Evolutionary conservation across 2,113 vertebrate species (phyloP).

Genomic region (Pseudorectes ferrugineus): DNA sequence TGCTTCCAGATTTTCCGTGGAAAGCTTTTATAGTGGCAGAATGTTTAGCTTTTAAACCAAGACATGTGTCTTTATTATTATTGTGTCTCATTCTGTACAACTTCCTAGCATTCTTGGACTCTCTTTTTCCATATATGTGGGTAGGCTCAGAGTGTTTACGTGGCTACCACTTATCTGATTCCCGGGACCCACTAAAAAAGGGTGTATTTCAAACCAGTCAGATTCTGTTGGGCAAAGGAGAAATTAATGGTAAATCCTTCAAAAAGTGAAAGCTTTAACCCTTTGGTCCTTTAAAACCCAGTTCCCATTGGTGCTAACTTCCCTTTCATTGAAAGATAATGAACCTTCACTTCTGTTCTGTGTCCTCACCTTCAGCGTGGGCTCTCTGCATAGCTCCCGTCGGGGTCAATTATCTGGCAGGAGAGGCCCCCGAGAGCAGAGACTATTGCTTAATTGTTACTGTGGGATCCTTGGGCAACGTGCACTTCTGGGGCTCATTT

Average conservation of each 20-base stretch:
- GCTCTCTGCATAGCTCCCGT: constrained; percentile 35
- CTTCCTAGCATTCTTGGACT: not conserved
- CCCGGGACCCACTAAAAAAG: not conserved
- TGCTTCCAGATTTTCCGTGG: not conserved
- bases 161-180: not conserved
- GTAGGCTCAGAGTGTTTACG: not conserved
- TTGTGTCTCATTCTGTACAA: not conserved
- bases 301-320: not conserved
- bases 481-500: constrained; percentile 57
- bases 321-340: constrained; percentile 25
- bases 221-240: not conserved
- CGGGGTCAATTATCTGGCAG: constrained; percentile 28
- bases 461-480: constrained; percentile 2
- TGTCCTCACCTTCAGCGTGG: not conserved
- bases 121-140: not conserved
- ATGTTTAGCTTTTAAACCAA: not conserved
- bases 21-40: not conserved
- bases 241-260: not conserved
- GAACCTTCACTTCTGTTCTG: constrained; percentile 13
- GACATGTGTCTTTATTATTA: not conserved
- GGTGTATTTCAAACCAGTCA: not conserved
- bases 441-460: constrained; percentile 24
- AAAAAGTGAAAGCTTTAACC: not conserved
- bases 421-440: not conserved
- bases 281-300: not conserved